Evolutionary conservation across 1,140 invertebrate genomes (phyloP), one percentile per base, ranked within the genome.

Genomic region (Drosophila chauvacae): DNA sequence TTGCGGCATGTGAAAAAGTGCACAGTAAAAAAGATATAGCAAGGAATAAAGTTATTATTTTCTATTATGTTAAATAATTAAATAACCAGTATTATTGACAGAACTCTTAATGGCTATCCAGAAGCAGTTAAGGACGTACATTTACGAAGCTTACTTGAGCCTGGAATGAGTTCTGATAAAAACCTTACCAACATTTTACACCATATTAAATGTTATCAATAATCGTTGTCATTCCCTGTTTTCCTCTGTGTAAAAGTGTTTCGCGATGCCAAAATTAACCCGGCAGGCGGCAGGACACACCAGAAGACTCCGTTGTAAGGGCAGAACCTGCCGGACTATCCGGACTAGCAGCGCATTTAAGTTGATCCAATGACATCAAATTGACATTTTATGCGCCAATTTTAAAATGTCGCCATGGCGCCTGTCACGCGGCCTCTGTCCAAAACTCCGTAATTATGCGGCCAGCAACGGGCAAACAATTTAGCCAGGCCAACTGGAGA

Each of bases 331-430:
- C 59, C 39, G 56, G 65, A 85, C 73, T 73, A 64, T 59, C 70
- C 42, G 51, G 65, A 70, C 66, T 77, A 56, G 60, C 62, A 51
- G 57, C 76, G 71, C 85, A 90, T 88, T 88, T 88, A 90, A 88
- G 84, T 90, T 88, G 84, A 88, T 88, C 85, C 84, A 88, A 88
- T 88, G 84, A 90, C 84, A 88, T 88, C 85, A 88, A 88, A 88
- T 88, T 90, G 85, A 85, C 84, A 88, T 88, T 88, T 88, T 88
- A 88, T 88, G 84, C 80, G 84, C 85, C 84, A 88, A 90, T 88
- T 88, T 90, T 84, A 88, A 88, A 88, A 81, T 78, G 77, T 64
- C 63, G 65, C 69, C 73, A 81, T 66, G 83, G 58, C 70, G 42
- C 71, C 82, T 73, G 71, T 41, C 68, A 71, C 69, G 53, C 68